Percentiles rank a stretch among this genome's conserved stretches.
phyloP scores from a whole-genome alignment of 2,888 invertebrate species.

The Nephrotoma flavescens region DNA sequence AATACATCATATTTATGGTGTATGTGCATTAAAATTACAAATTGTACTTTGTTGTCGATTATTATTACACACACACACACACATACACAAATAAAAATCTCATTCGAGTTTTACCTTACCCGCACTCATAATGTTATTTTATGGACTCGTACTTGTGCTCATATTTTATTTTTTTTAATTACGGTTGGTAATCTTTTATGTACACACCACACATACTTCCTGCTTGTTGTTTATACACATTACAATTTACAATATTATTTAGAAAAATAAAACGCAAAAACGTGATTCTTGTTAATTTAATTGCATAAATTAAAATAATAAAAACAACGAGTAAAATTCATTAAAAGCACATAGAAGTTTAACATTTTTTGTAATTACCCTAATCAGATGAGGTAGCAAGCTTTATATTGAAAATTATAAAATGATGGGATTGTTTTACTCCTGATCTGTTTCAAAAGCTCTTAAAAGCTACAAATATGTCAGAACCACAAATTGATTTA shows the following conservation, averaged over 20 bases:
- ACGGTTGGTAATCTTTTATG: not conserved
- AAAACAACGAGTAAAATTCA: not conserved
- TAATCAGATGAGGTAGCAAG: no score
- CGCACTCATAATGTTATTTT: not conserved
- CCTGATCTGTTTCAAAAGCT: not conserved
- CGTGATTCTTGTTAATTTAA: not conserved
- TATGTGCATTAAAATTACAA: not conserved
- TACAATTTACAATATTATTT: not conserved
- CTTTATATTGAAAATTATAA: no score
- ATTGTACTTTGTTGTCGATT: not conserved
- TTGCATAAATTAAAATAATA: not conserved
- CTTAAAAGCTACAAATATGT: not conserved
- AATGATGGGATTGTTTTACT: not conserved
- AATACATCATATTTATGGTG: not conserved
- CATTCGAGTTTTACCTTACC: not conserved
- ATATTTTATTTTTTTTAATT: not conserved
- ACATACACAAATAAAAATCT: not conserved
- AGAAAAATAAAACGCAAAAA: not conserved
- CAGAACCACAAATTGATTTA: not conserved
- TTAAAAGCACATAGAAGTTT: not conserved
- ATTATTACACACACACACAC: not conserved
- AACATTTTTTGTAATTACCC: not conserved
- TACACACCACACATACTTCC: not conserved
- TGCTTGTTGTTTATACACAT: not conserved
- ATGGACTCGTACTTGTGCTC: not conserved